Evolutionary conservation across 2,888 invertebrate species (phyloP).

Genomic region (Megaustenia siamemsis): DNA sequence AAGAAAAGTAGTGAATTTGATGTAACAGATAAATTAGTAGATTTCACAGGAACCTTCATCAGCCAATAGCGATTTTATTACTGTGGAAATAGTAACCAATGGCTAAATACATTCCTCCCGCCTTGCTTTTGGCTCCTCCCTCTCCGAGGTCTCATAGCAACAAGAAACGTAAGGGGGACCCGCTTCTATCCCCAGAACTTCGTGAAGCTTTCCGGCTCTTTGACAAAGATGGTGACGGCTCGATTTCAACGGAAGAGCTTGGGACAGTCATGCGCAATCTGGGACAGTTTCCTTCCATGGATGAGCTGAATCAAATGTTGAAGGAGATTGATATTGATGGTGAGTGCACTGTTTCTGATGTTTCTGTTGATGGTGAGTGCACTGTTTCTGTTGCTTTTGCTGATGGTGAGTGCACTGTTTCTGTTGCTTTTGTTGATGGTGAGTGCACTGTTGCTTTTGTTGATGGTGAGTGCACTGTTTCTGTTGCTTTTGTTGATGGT

Average conservation of each 20-base stretch:
- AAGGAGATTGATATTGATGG: constrained; percentile 77
- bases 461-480: no score
- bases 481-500: no score
- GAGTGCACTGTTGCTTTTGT: no score
- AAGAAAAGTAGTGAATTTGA: no score
- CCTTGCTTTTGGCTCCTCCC: constrained; percentile 51
- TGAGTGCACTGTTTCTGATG: constrained; percentile 48
- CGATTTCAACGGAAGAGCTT: constrained; percentile 75
- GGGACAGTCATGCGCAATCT: constrained; percentile 76
- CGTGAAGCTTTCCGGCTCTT: constrained; percentile 76
- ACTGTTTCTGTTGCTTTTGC: no score
- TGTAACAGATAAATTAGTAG: no score
- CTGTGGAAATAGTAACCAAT: constrained; percentile 9
- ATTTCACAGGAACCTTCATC: background rate
- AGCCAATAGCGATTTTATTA: background rate
- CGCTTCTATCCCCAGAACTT: constrained; percentile 67
- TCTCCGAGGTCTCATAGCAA: constrained; percentile 15
- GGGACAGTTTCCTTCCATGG: constrained; percentile 75
- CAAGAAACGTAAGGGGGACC: constrained; percentile 40
- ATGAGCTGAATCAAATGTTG: constrained; percentile 74
- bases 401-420: constrained; percentile 75
- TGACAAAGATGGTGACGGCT: constrained; percentile 77
- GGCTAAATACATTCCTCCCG: constrained; percentile 54
- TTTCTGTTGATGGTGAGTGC: background rate
- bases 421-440: no score